Conservation (phyloP, 1,140 invertebrate genomes). For the Dreissena polymorpha region DNA sequence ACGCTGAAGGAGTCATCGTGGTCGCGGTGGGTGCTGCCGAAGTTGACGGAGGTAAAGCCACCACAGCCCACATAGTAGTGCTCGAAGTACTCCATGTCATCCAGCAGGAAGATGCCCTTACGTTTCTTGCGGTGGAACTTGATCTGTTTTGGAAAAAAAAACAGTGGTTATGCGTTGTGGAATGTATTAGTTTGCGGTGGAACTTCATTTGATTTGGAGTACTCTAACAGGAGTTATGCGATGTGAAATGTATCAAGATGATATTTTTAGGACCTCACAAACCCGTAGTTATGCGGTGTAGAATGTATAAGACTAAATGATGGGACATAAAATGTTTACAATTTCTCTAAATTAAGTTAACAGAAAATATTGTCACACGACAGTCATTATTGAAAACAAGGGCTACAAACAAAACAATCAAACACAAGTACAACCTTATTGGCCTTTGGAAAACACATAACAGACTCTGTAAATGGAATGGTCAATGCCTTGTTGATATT, state of each 20-base stretch:
- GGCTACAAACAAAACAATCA: no score
- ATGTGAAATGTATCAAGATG: not conserved
- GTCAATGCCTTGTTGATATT: no score
- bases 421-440: no score
- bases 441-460: no score
- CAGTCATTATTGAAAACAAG: no score
- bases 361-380: no score
- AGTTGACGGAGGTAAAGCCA: constrained; percentile 54
- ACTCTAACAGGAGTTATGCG: not conserved
- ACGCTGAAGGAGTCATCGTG: constrained; percentile 30
- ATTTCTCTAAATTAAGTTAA: not conserved
- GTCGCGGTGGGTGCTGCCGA: constrained; percentile 34
- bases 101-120: constrained; percentile 39
- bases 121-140: constrained; percentile 33
- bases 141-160: constrained; percentile 32
- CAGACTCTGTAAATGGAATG: no score
- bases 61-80: constrained; percentile 52
- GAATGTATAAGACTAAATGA: no score
- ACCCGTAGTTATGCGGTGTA: no score
- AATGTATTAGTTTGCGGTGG: not conserved
- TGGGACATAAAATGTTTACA: no score
- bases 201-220: not conserved
- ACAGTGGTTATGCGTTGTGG: not conserved
- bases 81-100: constrained; percentile 47
- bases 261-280: no score